phyloP scores from a whole-genome alignment of 1,140 invertebrate species.

The Ceratina calcarata region DNA sequence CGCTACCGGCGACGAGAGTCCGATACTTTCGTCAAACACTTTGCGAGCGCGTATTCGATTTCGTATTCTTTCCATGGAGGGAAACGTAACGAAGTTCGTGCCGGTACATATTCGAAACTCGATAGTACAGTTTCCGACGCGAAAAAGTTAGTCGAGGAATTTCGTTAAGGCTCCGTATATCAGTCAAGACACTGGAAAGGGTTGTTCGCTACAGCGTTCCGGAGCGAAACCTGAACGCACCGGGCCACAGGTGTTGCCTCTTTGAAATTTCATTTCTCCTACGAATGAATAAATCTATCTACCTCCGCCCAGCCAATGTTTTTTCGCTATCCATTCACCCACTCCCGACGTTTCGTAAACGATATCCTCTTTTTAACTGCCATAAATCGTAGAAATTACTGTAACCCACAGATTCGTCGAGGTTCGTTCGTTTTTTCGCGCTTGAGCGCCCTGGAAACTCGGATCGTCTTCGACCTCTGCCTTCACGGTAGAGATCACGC shows the following conservation, averaged over 20 bases:
- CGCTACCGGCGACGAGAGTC: no score
- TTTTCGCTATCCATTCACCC: background rate
- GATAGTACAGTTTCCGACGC: conserved; percentile 78
- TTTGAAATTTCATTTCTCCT: conserved; percentile 27
- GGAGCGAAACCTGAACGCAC: conserved; percentile 5
- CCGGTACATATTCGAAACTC: conserved; percentile 58
- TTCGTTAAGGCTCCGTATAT: conserved; percentile 45
- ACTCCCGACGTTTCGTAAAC: background rate
- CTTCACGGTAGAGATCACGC: background rate
- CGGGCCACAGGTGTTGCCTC: conserved; percentile 43
- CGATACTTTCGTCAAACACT: no score
- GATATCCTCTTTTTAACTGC: conserved; percentile 10
- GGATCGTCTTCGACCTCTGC: background rate
- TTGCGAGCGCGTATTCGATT: no score
- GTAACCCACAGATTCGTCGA: background rate
- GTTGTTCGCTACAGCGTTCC: conserved; percentile 10
- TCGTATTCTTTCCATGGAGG: no score
- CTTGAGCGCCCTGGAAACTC: no score
- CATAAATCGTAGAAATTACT: conserved; percentile 48
- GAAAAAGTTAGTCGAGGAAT: conserved; percentile 70
- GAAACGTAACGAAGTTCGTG: no score
- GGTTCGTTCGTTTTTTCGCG: background rate
- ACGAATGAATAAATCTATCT: conserved; percentile 48
- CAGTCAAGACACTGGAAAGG: background rate
- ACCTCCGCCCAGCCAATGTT: background rate